phyloP scores from a whole-genome alignment of 2,113 vertebrate species.

The Cariama cristata region DNA sequence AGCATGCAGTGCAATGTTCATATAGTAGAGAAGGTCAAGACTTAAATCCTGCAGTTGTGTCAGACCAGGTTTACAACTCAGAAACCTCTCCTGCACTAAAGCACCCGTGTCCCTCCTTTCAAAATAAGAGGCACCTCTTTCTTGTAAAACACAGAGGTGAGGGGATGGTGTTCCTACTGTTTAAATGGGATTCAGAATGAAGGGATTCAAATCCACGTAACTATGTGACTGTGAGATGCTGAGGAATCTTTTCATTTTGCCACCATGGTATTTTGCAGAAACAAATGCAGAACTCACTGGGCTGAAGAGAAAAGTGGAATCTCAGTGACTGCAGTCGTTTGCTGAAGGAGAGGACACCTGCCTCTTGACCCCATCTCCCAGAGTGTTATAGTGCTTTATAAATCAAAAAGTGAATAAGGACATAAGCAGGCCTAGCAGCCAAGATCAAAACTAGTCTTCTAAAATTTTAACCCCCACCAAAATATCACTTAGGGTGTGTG shows the following conservation, averaged over 20 bases:
- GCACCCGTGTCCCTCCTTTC: neutral
- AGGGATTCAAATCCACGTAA: neutral
- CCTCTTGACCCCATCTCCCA: neutral
- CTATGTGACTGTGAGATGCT: neutral
- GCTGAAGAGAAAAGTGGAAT: neutral
- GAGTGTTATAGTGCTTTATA: neutral
- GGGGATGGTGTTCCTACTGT: neutral
- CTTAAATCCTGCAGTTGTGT: constrained; percentile 3
- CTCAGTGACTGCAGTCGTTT: neutral
- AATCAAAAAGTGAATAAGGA: neutral
- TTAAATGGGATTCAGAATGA: neutral
- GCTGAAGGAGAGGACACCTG: neutral
- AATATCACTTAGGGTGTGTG: neutral
- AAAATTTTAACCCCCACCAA: neutral
- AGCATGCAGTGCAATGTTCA: neutral
- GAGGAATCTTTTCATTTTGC: neutral
- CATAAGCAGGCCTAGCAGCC: neutral
- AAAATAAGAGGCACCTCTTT: neutral
- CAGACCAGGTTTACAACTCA: neutral
- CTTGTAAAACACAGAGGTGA: neutral
- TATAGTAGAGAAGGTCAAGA: constrained; percentile 23
- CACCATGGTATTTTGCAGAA: neutral
- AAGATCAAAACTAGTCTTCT: neutral
- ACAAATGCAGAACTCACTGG: neutral
- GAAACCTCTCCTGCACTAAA: neutral